phyloP scores from a whole-genome alignment of 2,113 vertebrate genomes.

The Phylloscopus trochiloides region DNA sequence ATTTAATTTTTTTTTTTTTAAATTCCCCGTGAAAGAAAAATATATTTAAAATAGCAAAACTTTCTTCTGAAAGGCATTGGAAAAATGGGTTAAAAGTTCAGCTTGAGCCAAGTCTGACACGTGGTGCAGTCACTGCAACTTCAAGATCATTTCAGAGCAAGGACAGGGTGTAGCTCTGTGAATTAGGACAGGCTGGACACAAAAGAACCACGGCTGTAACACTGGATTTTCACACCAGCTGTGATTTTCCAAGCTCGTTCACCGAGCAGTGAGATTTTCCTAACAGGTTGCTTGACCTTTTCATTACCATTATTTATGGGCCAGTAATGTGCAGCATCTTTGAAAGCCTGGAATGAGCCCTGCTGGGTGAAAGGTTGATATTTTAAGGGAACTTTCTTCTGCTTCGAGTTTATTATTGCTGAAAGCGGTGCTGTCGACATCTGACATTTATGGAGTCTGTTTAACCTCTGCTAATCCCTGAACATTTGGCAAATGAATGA shows the following conservation, averaged over 20 bases:
- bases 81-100: background rate
- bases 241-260: background rate
- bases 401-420: background rate
- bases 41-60: background rate
- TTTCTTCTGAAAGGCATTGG: background rate
- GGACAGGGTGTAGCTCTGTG: background rate
- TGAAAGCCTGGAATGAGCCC: background rate
- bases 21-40: background rate
- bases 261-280: background rate
- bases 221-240: background rate
- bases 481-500: background rate
- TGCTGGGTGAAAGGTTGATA: slow-evolving; percentile 38
- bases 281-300: slow-evolving; percentile 49
- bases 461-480: slow-evolving; percentile 14
- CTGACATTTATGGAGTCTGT: slow-evolving; percentile 29
- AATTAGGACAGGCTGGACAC: background rate
- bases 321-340: slow-evolving; percentile 12
- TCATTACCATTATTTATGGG: slow-evolving; percentile 37
- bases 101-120: background rate
- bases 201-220: background rate
- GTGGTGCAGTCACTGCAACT: background rate
- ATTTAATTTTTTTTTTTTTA: too few species aligned
- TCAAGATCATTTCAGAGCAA: background rate
- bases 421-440: background rate
- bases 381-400: slow-evolving; percentile 39